phyloP scores from a whole-genome alignment of 2,888 invertebrate species.

The Eupsilia transversa region DNA sequence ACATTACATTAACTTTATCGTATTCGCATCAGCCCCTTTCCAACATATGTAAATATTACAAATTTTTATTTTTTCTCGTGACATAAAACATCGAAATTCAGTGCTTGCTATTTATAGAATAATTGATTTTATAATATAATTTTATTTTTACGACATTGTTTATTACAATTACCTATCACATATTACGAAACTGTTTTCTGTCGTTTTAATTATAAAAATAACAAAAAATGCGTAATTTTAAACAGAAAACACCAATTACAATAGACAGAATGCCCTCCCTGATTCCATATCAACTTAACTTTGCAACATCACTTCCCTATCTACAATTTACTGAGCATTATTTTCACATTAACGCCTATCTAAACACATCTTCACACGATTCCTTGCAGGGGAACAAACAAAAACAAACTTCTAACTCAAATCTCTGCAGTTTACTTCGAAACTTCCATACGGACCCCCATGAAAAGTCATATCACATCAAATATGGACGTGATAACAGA shows the following conservation, averaged over 20 bases:
- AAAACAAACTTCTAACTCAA: conserved; percentile 50
- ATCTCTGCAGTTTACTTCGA: conserved; percentile 35
- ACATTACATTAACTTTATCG: conserved; percentile 65
- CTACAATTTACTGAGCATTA: conserved; percentile 62
- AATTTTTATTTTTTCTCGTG: conserved; percentile 81
- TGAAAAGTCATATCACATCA: conserved; percentile 56
- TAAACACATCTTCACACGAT: conserved; percentile 39
- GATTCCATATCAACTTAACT: conserved; percentile 26
- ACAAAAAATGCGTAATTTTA: not conserved
- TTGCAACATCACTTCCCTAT: conserved; percentile 32
- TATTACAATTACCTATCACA: conserved; percentile 61
- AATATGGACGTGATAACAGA: conserved; percentile 62
- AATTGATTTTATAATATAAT: conserved; percentile 75
- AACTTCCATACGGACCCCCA: conserved; percentile 37
- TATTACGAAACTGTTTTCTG: conserved; percentile 42
- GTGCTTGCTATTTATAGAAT: conserved; percentile 87
- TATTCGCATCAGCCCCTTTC: conserved; percentile 71
- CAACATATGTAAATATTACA: conserved; percentile 87
- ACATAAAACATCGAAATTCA: conserved; percentile 89
- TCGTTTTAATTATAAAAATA: conserved; percentile 14
- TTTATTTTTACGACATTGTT: conserved; percentile 59
- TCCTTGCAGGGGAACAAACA: conserved; percentile 34
- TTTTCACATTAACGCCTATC: conserved; percentile 58
- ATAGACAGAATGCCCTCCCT: conserved; percentile 21
- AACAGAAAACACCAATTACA: not conserved